Percentiles rank a stretch among this genome's conserved stretches.
These are phyloP conservation scores for Rhyacophila evoluta DNA, from an alignment of 2,888 invertebrate species.

Conservation along the genomic window DNA sequence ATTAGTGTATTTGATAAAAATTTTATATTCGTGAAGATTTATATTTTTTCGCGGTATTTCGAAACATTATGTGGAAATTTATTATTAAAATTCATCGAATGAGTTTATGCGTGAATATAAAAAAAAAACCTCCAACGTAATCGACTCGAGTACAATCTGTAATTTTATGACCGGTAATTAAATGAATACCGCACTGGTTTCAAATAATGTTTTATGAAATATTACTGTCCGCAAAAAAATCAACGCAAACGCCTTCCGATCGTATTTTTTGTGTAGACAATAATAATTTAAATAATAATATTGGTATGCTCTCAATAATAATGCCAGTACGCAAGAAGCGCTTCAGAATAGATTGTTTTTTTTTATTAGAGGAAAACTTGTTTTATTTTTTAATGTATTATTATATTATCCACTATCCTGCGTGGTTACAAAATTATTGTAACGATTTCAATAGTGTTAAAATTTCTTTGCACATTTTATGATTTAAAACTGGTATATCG, in stretches of 20 bases:
- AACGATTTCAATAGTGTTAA: too few species aligned
- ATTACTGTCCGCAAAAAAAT: neutral
- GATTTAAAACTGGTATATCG: too few species aligned
- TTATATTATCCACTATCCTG: too few species aligned
- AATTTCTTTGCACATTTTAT: too few species aligned
- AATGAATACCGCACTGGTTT: neutral
- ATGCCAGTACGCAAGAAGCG: neutral
- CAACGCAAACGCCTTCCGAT: neutral
- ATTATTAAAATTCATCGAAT: too few species aligned
- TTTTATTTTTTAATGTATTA: neutral
- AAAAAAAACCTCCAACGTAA: neutral
- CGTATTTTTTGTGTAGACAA: neutral
- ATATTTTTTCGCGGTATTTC: too few species aligned
- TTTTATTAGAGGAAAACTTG: neutral
- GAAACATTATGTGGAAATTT: too few species aligned
- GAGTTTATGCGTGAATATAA: neutral
- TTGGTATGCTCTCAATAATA: neutral
- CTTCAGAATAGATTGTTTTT: conserved; percentile 1
- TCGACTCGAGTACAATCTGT: neutral
- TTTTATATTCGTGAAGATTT: too few species aligned
- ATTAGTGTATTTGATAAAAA: too few species aligned
- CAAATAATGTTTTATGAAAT: neutral
- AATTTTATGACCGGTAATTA: neutral
- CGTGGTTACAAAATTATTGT: too few species aligned
- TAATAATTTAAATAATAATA: conserved; percentile 1